Evolutionary conservation across 2,113 vertebrate species (phyloP).

Genomic region (Grammomys dolichurus): DNA sequence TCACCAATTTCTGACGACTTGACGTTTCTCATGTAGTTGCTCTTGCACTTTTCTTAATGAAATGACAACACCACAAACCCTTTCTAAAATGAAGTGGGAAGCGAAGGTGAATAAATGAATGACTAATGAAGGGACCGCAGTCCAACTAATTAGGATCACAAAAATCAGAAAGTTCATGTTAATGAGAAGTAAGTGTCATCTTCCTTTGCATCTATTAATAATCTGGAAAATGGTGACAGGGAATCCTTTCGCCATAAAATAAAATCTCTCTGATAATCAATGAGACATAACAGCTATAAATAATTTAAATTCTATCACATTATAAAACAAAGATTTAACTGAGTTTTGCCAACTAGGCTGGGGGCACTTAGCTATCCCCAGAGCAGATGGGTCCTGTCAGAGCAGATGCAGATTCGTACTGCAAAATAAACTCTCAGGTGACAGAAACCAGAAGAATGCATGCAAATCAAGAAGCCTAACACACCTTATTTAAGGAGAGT

Average conservation of each 20-base stretch:
- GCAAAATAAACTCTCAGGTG: slow-evolving; percentile 72
- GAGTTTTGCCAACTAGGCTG: slow-evolving; percentile 69
- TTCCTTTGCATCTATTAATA: slow-evolving; percentile 74
- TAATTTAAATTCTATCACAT: slow-evolving; percentile 75
- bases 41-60: slow-evolving; percentile 72
- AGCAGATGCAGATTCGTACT: slow-evolving; percentile 68
- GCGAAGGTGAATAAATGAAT: slow-evolving; percentile 80
- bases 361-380: slow-evolving; percentile 58
- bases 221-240: slow-evolving; percentile 66
- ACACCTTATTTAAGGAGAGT: slow-evolving; percentile 62
- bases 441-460: slow-evolving; percentile 74
- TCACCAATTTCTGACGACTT: slow-evolving; percentile 64
- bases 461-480: slow-evolving; percentile 70
- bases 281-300: slow-evolving; percentile 65
- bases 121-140: slow-evolving; percentile 66
- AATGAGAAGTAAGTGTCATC: slow-evolving; percentile 70
- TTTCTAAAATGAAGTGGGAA: slow-evolving; percentile 73
- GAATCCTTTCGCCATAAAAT: slow-evolving; percentile 64
- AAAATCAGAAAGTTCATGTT: slow-evolving; percentile 63
- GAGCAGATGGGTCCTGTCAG: slow-evolving; percentile 77
- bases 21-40: slow-evolving; percentile 62
- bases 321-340: slow-evolving; percentile 70
- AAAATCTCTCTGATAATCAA: slow-evolving; percentile 67
- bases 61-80: slow-evolving; percentile 73
- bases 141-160: slow-evolving; percentile 73